Base-by-base conservation (phyloP, 2,888 invertebrate species). In the Melangyna quadrimaculata region DNA sequence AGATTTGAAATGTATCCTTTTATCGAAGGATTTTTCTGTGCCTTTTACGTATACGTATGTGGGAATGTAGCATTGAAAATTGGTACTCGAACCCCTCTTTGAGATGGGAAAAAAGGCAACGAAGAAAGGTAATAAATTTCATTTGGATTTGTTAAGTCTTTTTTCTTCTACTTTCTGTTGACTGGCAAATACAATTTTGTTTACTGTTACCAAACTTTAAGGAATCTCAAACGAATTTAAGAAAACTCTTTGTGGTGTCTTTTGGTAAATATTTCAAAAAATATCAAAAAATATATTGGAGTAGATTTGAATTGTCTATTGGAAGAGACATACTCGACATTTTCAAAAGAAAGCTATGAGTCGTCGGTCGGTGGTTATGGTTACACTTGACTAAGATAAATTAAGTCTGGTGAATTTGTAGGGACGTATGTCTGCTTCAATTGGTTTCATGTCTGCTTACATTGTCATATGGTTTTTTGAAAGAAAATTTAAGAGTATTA, bases 91-190 rank as follows among this genome's bases (percentile, higher is more conserved):
- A 17, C 14, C 27, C 14, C 27, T 32, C 45, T 45, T 65, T 45
- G 45, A 19, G 45, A 59, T 59, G 63, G 63, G 19, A 43, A 43
- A 61, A 40, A 43, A 45, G 14, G 29, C 17, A 43, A 7, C 51
- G 2, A 12, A 22, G 8, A 63, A 45, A 43, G 65, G 65, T 22
- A 65, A 65, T 65, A 53, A 61, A 78, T 61, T 53, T 59, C 24
- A 12, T 79, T 72, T 67, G 51, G 48, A 48, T 40, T 27, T 22
- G 32, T 61, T 72, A 48, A 65, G 63, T 29, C 17, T 9, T 45
- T 63, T 29, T 65, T 40, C n/a, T 32, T 32, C 17, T 32, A n/a
- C n/a, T 22, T 35, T 55, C 1, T n/a, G 3, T 29, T 17, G 14
- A 45, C 45, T 29, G 40, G 19, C 7, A 65, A 65, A 45, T 32